phyloP scores from a whole-genome alignment of 2,113 vertebrate species.

The Seriola rivoliana region DNA sequence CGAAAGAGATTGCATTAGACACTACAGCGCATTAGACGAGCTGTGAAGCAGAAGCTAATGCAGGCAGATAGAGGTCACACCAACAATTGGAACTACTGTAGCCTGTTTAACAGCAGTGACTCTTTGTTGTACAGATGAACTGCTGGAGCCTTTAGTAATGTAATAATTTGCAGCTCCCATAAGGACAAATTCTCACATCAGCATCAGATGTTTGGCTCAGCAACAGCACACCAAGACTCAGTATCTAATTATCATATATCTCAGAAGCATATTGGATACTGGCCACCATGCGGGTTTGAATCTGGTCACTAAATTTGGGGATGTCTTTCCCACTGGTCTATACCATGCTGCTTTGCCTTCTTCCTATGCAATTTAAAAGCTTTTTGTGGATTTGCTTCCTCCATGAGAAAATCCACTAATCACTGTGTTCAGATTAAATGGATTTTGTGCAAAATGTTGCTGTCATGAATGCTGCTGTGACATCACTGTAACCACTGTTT shows the following conservation, averaged over 20 bases:
- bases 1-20: conserved; percentile 33
- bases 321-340: conserved; percentile 7
- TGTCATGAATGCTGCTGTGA: neutral
- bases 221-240: neutral
- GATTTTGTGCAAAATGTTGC: neutral
- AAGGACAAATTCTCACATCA: conserved; percentile 4
- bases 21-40: conserved; percentile 16
- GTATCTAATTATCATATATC: neutral
- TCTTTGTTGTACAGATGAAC: neutral
- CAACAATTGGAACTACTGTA: conserved; percentile 1
- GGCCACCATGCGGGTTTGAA: conserved; percentile 16
- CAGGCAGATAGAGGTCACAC: conserved; percentile 26
- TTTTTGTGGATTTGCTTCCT: neutral
- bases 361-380: neutral
- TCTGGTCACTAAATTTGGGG: conserved; percentile 6
- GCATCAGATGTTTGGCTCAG: conserved; percentile 14
- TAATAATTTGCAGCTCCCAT: neutral
- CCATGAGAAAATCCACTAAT: conserved; percentile 15
- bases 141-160: conserved; percentile 9
- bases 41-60: conserved; percentile 22
- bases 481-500: too few relatives aligned
- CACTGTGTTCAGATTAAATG: conserved; percentile 7
- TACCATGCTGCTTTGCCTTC: conserved; percentile 8
- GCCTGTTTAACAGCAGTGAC: neutral
- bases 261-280: neutral